phyloP scores from a whole-genome alignment of 2,797 vertebrate species.

The Sebastes oblongus region DNA sequence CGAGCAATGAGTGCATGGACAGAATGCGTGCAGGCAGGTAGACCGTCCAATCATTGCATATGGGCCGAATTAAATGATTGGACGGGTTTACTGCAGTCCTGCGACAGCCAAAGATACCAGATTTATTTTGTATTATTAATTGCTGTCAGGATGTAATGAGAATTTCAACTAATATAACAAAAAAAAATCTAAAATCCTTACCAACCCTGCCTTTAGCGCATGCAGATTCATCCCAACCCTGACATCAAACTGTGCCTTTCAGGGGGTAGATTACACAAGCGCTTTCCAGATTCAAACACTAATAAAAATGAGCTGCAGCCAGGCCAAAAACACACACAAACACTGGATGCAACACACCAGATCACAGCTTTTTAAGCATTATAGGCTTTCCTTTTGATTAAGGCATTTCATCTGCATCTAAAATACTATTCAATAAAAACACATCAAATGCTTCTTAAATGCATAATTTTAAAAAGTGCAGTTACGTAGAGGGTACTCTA shows the following conservation, averaged over 20 bases:
- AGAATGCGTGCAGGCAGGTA: too few species aligned
- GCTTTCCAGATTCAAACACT: not conserved
- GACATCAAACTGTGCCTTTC: constrained; percentile 4
- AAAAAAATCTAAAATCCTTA: too few species aligned
- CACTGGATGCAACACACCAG: not conserved
- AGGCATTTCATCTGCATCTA: not conserved
- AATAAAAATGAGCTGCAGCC: not conserved
- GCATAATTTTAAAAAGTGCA: constrained; percentile 41
- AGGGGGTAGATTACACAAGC: constrained; percentile 3
- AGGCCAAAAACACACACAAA: not conserved
- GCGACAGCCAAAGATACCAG: too few species aligned
- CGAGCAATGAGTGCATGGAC: too few species aligned
- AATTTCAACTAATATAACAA: too few species aligned
- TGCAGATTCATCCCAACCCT: constrained; percentile 9
- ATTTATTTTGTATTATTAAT: too few species aligned
- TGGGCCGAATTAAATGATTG: too few species aligned
- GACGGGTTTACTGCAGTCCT: too few species aligned
- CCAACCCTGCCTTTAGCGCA: too few species aligned
- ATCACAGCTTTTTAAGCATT: not conserved
- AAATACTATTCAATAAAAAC: not conserved
- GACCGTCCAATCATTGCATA: too few species aligned
- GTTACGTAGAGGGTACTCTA: constrained; percentile 54
- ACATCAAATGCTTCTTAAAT: not conserved
- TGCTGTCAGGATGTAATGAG: too few species aligned
- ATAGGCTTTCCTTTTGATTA: not conserved